These are phyloP conservation scores for Dallia pectoralis DNA, from an alignment of 2,797 vertebrate species.

Conservation along the genomic window DNA sequence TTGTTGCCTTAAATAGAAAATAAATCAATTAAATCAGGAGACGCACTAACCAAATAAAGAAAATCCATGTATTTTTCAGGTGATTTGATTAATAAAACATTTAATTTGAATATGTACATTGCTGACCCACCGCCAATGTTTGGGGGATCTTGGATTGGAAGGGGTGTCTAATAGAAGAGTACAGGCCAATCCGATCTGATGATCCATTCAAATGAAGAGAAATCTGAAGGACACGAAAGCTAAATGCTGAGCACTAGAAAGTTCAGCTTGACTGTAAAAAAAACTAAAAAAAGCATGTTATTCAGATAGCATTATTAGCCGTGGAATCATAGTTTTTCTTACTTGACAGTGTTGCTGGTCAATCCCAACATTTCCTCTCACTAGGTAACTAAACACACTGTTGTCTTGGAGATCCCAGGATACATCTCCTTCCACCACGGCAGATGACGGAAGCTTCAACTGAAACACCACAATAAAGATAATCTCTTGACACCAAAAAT, in stretches of 20 bases:
- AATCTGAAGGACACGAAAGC: conserved; percentile 50
- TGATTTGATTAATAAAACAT: background rate
- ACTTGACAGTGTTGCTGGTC: conserved; percentile 74
- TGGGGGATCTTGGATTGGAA: conserved; percentile 65
- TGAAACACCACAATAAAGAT: conserved; percentile 59
- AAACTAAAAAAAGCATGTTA: conserved; percentile 5
- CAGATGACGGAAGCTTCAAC: conserved; percentile 72
- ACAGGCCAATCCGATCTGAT: conserved; percentile 47
- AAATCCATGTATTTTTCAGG: background rate
- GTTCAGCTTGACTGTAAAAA: too few species aligned
- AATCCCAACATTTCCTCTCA: conserved; percentile 61
- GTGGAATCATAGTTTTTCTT: conserved; percentile 17
- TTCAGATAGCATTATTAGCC: background rate
- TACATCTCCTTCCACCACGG: conserved; percentile 71
- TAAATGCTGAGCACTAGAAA: background rate
- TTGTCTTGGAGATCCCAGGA: conserved; percentile 57
- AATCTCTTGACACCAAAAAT: background rate
- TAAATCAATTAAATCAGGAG: background rate
- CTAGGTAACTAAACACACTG: conserved; percentile 64
- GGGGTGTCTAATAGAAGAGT: conserved; percentile 64
- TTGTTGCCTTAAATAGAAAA: too few species aligned
- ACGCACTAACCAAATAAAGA: background rate
- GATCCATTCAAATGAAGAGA: conserved; percentile 65
- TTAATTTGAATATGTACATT: background rate
- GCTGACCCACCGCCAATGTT: conserved; percentile 61